Conservation (phyloP, 2,888 invertebrate genomes). For the Tanypteryx hageni region DNA sequence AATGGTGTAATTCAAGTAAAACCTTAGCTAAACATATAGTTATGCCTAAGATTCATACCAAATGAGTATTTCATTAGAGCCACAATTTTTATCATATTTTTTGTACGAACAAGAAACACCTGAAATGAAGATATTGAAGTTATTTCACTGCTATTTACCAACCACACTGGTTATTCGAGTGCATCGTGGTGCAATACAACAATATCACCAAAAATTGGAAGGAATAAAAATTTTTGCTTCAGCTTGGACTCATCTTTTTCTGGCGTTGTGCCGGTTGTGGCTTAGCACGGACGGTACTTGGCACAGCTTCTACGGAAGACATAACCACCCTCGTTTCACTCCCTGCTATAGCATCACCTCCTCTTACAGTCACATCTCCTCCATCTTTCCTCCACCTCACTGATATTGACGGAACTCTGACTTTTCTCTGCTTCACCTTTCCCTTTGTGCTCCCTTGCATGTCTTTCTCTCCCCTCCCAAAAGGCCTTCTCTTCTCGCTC, state of each 20-base stretch:
- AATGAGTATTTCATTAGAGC: background rate
- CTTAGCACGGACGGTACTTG: conserved; percentile 56
- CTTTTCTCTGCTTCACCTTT: conserved; percentile 41
- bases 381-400: conserved; percentile 51
- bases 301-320: conserved; percentile 59
- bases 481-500: conserved; percentile 37
- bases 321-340: conserved; percentile 53
- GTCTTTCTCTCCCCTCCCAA: background rate
- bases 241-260: conserved; percentile 51
- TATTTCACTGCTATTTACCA: conserved; percentile 49
- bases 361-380: background rate
- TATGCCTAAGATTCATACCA: conserved; percentile 53
- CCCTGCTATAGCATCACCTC: background rate
- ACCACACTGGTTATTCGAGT: background rate
- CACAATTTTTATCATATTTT: conserved; percentile 7
- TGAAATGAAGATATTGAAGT: conserved; percentile 44
- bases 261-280: conserved; percentile 42
- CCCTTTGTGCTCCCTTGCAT: conserved; percentile 42
- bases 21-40: conserved; percentile 38
- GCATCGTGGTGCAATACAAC: background rate
- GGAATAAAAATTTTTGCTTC: background rate
- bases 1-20: conserved; percentile 36
- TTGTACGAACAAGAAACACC: conserved; percentile 47
- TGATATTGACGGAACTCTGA: conserved; percentile 47
- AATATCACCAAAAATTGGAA: background rate